These are phyloP conservation scores for Amphiprion clarkii DNA, from an alignment of 2,797 vertebrate species.

Conservation along the genomic window DNA sequence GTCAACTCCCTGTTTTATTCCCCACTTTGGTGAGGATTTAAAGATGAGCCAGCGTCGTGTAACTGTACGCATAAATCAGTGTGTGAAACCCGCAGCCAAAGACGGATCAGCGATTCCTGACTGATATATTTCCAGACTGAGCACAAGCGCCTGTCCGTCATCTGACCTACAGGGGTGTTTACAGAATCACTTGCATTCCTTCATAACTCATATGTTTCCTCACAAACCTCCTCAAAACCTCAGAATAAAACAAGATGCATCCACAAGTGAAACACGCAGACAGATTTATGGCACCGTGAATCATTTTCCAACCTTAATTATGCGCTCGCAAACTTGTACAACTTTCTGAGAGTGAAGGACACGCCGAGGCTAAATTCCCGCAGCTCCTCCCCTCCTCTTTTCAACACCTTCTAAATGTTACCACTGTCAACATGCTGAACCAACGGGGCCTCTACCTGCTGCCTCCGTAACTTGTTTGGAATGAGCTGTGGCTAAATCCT, in stretches of 20 bases:
- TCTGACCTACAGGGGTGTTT: constrained; percentile 11
- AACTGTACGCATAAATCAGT: constrained; percentile 2
- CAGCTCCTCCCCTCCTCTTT: constrained; percentile 5
- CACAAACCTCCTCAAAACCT: too few species aligned
- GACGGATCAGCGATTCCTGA: constrained; percentile 32
- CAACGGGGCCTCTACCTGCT: constrained; percentile 1
- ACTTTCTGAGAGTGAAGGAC: constrained; percentile 47
- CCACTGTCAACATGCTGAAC: constrained; percentile 58
- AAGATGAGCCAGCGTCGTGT: neutral
- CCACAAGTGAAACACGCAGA: neutral
- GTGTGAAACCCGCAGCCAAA: constrained; percentile 11
- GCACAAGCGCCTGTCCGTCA: constrained; percentile 69
- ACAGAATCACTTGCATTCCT: neutral
- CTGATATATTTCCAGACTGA: constrained; percentile 25
- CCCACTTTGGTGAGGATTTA: neutral
- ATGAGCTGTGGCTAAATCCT: constrained; percentile 35
- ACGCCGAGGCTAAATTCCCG: constrained; percentile 27
- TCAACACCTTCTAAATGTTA: constrained; percentile 64
- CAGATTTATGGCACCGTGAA: neutral
- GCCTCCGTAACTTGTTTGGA: neutral
- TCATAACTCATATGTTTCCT: neutral
- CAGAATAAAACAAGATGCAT: neutral
- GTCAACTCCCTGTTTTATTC: neutral
- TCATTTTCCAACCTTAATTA: neutral
- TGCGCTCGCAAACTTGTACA: constrained; percentile 3